Conservation (phyloP, 2,888 invertebrate genomes). For the Pyralis farinalis region DNA sequence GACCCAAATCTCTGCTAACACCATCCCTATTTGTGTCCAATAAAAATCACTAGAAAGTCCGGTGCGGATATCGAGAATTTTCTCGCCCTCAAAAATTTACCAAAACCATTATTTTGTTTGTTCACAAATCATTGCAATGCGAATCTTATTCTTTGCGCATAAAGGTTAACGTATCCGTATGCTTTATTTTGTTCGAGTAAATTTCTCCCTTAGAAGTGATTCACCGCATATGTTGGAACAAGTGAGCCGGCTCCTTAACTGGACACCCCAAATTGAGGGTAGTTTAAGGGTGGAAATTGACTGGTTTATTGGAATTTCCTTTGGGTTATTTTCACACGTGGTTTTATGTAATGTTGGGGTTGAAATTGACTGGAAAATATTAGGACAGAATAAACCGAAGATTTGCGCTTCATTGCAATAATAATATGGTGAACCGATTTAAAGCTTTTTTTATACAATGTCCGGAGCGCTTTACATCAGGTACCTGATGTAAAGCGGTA, state of each 20-base stretch:
- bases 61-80: slow-evolving; percentile 70
- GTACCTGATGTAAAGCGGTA: too few relatives aligned
- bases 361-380: slow-evolving; percentile 9
- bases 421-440: too few relatives aligned
- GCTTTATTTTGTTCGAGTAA: slow-evolving; percentile 23
- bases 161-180: slow-evolving; percentile 20
- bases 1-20: slow-evolving; percentile 56
- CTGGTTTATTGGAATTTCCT: slow-evolving; percentile 73
- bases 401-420: neutral
- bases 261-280: slow-evolving; percentile 74
- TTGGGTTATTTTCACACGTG: slow-evolving; percentile 59
- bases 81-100: slow-evolving; percentile 62
- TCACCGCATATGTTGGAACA: slow-evolving; percentile 71
- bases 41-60: slow-evolving; percentile 73
- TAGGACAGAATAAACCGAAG: neutral
- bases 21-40: slow-evolving; percentile 68
- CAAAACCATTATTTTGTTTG: slow-evolving; percentile 19
- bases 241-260: slow-evolving; percentile 72
- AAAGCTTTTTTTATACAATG: too few relatives aligned
- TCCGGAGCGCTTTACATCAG: too few relatives aligned
- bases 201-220: slow-evolving; percentile 54
- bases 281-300: slow-evolving; percentile 60
- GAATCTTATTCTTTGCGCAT: slow-evolving; percentile 12
- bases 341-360: slow-evolving; percentile 25
- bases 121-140: slow-evolving; percentile 17